Evolutionary conservation across 2,113 vertebrate species (phyloP), one percentile per base, ranked within the genome.

Genomic region (Piliocolobus tephrosceles): DNA sequence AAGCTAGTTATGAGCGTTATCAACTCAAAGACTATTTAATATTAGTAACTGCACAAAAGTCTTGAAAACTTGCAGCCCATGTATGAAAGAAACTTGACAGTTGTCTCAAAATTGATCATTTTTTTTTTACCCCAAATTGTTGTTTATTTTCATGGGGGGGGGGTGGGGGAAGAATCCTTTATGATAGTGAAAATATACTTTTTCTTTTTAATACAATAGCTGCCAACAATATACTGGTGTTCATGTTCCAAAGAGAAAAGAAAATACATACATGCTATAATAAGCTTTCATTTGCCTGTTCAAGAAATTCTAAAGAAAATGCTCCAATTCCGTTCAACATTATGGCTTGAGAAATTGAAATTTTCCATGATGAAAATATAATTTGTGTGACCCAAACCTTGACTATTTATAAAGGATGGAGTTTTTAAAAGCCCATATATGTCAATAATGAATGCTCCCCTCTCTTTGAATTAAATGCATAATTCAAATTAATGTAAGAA

Each of bases 101-200:
- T 50, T 89, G 40, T 76, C 50, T 83, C 58, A 70, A 70, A 50
- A 61, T 96, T 89, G 13, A 92, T 76, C 16, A 20, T 9, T 17
- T 70, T n/a, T 70, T 8, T n/a, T 35, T 68, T 47, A 95, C 7
- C 81, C 57, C 73, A 95, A 87, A 40, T 43, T 93, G 61, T 52
- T 94, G 89, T 81, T 92, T 96, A 94, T 91, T 96, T 92, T 92
- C 72, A 95, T 73, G n/a, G 80, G 11, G 25, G 80, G 76, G 78
- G 80, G 11, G 25, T 78, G 76, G 78, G 79, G 96, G 97, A 97
- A 90, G 95, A 97, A n/a, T 66, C 91, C 97, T 98, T 97, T 97
- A 96, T 94, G 98, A 98, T 99, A 99, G 98, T 99, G 99, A 99
- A 99, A 99, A 99, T 99, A 99, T 99, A 99, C 78, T 98, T 98